Percentiles rank a stretch among this genome's conserved stretches.
Conservation (phyloP, 2,113 vertebrate species). For the Scalopus aquaticus region DNA sequence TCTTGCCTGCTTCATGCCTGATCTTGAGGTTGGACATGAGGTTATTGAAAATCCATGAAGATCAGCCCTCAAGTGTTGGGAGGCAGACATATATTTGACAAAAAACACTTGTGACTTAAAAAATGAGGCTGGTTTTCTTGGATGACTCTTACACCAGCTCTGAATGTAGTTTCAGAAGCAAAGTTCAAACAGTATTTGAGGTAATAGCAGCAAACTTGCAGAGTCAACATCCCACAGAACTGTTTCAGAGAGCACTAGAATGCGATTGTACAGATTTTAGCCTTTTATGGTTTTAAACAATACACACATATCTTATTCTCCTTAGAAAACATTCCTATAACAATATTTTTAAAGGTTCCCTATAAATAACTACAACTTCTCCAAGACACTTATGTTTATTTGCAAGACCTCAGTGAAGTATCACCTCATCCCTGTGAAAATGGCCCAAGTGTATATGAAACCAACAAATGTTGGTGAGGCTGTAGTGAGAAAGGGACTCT, state of each 20-base stretch:
- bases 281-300: not conserved
- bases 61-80: not conserved
- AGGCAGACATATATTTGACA: not conserved
- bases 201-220: not conserved
- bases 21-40: not conserved
- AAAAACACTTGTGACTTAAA: not conserved
- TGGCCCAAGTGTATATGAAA: too few species aligned
- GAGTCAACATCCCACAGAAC: not conserved
- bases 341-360: not conserved
- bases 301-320: not conserved
- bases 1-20: not conserved
- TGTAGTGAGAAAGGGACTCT: too few species aligned
- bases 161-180: not conserved
- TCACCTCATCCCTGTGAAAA: too few species aligned
- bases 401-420: not conserved
- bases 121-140: not conserved
- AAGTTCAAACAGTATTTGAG: not conserved
- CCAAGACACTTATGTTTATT: not conserved
- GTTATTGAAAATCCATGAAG: constrained; percentile 48
- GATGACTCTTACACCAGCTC: not conserved
- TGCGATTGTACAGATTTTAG: not conserved
- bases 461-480: too few species aligned
- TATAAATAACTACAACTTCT: not conserved
- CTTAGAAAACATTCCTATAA: not conserved
- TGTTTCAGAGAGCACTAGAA: not conserved